Evolutionary conservation across 2,888 invertebrate species (phyloP).

Genomic region (Drosophila fulvimacula): DNA sequence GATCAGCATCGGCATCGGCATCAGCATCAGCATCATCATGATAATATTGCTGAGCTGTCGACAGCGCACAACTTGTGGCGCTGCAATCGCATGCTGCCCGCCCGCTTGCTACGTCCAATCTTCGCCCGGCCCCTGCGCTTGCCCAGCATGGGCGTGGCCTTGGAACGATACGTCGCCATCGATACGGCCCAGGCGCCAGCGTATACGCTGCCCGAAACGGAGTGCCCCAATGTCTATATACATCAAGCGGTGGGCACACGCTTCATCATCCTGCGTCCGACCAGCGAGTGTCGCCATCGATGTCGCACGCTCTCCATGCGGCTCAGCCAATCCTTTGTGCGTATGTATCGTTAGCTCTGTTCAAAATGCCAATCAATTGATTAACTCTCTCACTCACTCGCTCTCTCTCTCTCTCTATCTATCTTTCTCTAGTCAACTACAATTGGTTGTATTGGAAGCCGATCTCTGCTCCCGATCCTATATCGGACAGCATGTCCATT

Average conservation of each 20-base stretch:
- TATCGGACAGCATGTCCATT: slow-evolving; percentile 87
- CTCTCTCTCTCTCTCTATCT: too few species aligned
- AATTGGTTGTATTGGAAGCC: slow-evolving; percentile 93
- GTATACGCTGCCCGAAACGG: slow-evolving; percentile 91
- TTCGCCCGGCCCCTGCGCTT: slow-evolving; percentile 90
- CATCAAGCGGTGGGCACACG: slow-evolving; percentile 90
- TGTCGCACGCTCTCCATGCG: slow-evolving; percentile 90
- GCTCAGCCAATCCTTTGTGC: slow-evolving; percentile 89
- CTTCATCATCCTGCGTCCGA: slow-evolving; percentile 90
- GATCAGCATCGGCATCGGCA: not conserved
- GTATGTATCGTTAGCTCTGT: slow-evolving; percentile 86
- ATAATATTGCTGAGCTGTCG: slow-evolving; percentile 6
- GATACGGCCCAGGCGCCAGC: slow-evolving; percentile 89
- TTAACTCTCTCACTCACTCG: not conserved
- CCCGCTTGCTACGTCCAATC: slow-evolving; percentile 89
- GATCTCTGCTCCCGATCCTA: slow-evolving; percentile 87
- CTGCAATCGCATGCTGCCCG: slow-evolving; percentile 91
- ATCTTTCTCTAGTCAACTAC: slow-evolving; percentile 87
- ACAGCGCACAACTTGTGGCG: slow-evolving; percentile 86
- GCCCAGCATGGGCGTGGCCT: slow-evolving; percentile 90
- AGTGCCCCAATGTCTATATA: slow-evolving; percentile 92
- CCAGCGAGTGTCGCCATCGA: slow-evolving; percentile 89
- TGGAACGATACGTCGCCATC: slow-evolving; percentile 91
- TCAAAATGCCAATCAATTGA: not conserved
- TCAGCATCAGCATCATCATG: not conserved